phyloP scores from a whole-genome alignment of 2,797 vertebrate species.

The Tapera naevia region DNA sequence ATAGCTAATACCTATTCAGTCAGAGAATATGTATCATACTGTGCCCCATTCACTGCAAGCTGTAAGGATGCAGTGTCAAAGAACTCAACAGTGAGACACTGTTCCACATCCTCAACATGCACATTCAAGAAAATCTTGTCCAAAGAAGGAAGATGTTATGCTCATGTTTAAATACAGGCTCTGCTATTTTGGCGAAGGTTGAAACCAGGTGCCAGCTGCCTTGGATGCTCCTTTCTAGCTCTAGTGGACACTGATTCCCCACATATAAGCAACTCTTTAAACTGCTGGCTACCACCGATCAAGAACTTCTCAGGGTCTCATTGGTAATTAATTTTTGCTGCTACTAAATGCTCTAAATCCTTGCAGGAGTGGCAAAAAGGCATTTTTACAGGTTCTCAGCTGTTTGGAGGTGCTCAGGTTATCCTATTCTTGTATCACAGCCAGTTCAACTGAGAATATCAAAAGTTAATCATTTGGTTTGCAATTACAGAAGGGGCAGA shows the following conservation, averaged over 20 bases:
- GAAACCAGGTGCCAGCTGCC: not conserved
- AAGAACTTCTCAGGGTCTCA: not conserved
- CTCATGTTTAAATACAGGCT: slow-evolving; percentile 16
- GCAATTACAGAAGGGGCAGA: not conserved
- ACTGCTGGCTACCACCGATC: not conserved
- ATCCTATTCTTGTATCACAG: accelerated
- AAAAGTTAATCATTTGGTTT: not conserved
- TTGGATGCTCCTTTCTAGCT: not conserved
- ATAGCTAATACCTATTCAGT: slow-evolving; percentile 65
- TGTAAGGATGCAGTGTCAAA: slow-evolving; percentile 36
- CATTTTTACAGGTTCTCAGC: not conserved
- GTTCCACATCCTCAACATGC: slow-evolving; percentile 42
- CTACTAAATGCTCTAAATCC: not conserved
- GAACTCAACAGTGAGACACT: slow-evolving; percentile 38
- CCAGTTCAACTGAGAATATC: not conserved
- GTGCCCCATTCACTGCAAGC: slow-evolving; percentile 26
- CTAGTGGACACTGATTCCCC: not conserved
- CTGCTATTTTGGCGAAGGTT: slow-evolving; percentile 14
- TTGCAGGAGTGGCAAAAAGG: not conserved
- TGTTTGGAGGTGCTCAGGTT: not conserved
- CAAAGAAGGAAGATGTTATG: slow-evolving; percentile 10
- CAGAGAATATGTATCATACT: slow-evolving; percentile 31
- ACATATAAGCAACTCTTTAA: not conserved
- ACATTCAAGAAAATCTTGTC: slow-evolving; percentile 4
- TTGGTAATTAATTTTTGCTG: not conserved